phyloP scores from a whole-genome alignment of 2,888 invertebrate species.

The Cylindroiulus punctatus region DNA sequence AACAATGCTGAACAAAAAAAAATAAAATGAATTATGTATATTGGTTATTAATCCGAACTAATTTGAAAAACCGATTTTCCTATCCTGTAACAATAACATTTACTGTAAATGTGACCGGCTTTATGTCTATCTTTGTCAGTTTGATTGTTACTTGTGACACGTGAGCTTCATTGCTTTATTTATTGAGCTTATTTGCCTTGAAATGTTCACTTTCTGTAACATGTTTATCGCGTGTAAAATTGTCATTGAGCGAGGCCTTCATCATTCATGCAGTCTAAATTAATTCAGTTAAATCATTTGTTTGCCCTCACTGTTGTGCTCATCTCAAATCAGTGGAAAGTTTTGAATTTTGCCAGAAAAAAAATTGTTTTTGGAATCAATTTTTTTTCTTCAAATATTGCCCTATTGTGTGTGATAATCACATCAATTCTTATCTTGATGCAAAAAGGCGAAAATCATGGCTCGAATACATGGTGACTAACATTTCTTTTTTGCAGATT shows the following conservation, averaged over 20 bases:
- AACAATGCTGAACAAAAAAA: background rate
- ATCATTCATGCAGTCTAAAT: constrained; percentile 21
- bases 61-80: constrained; percentile 12
- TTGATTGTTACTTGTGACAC: constrained; percentile 23
- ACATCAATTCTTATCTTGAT: no score
- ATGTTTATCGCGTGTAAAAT: constrained; percentile 21
- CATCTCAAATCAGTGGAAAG: background rate
- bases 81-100: constrained; percentile 37
- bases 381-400: no score
- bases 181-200: constrained; percentile 31
- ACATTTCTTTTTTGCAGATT: no score
- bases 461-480: no score
- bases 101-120: constrained; percentile 26
- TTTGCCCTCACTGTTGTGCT: background rate
- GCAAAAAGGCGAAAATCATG: background rate
- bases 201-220: constrained; percentile 38
- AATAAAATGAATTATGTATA: background rate
- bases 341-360: background rate
- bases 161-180: constrained; percentile 28
- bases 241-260: constrained; percentile 1
- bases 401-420: no score
- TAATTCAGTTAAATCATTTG: background rate
- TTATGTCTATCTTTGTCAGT: constrained; percentile 6
- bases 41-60: background rate
- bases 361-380: no score